A percentile compares a stretch with the other conserved stretches of the same genome.
Evolutionary conservation across 30 jellyfish, hydroid and myxozoan genomes (phyloP).

Genomic region (Morbakka virulenta): DNA sequence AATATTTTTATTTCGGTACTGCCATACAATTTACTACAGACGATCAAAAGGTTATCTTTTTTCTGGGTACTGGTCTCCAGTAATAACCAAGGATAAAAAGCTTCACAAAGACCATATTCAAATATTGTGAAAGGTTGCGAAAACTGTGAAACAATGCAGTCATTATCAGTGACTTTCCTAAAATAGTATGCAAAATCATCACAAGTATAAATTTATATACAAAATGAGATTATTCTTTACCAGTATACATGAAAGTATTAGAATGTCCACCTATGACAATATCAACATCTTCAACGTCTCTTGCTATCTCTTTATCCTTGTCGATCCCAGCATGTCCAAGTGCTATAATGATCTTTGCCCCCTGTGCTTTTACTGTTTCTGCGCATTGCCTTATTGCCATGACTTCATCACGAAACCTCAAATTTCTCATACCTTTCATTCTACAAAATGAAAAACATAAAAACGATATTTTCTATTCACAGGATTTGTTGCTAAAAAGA

Average conservation of each 20-base stretch:
- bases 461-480: neutral
- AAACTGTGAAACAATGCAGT: no score
- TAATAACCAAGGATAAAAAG: no score
- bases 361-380: constrained; percentile 8
- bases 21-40: no score
- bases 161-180: no score
- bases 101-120: no score
- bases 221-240: constrained; percentile 9
- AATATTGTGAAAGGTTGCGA: no score
- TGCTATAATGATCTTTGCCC: constrained; percentile 53
- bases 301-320: constrained; percentile 55
- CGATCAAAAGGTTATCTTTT: no score
- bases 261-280: constrained; percentile 85
- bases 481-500: neutral
- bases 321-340: constrained; percentile 85
- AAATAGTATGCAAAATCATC: no score
- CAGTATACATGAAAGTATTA: constrained; percentile 70
- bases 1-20: no score
- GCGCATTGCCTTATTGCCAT: constrained; percentile 46
- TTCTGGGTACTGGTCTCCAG: no score
- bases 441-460: neutral
- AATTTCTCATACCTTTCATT: no score
- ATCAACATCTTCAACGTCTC: constrained; percentile 65
- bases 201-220: no score
- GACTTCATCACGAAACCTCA: constrained; percentile 50